Evolutionary conservation across 2,797 vertebrate genomes (phyloP).

Genomic region (Thalassophryne amazonica): DNA sequence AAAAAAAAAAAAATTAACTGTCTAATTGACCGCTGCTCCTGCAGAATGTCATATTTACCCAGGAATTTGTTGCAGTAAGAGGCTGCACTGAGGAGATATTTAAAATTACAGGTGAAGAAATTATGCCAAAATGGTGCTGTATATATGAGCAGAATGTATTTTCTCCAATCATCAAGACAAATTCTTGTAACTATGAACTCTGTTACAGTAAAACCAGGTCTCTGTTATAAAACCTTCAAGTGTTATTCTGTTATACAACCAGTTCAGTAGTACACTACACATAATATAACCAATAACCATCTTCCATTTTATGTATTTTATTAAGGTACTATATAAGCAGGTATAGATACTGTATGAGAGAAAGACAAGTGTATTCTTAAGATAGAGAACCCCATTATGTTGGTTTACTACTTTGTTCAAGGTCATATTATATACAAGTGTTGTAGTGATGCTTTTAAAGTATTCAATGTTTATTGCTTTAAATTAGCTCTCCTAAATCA

Average conservation of each 20-base stretch:
- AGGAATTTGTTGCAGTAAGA: constrained; percentile 67
- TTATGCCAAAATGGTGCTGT: constrained; percentile 36
- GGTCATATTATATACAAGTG: constrained; percentile 64
- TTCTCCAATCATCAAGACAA: constrained; percentile 42
- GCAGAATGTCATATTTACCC: constrained; percentile 64
- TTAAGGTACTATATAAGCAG: constrained; percentile 62
- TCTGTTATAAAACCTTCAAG: constrained; percentile 45
- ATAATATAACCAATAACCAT: constrained; percentile 69
- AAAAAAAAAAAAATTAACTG: constrained; percentile 68
- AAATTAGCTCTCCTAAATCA: constrained; percentile 83
- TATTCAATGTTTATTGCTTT: constrained; percentile 77
- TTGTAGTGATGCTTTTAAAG: constrained; percentile 64
- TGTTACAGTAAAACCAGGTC: constrained; percentile 38
- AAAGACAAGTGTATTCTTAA: constrained; percentile 70
- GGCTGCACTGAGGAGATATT: constrained; percentile 42
- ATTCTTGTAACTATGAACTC: constrained; percentile 49
- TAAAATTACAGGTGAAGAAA: constrained; percentile 58
- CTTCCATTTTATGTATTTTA: constrained; percentile 72
- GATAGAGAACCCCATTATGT: constrained; percentile 74
- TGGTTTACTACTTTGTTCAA: constrained; percentile 80
- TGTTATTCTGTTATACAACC: constrained; percentile 53
- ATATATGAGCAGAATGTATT: constrained; percentile 39
- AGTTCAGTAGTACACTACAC: constrained; percentile 47
- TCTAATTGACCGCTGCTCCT: constrained; percentile 70
- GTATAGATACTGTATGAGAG: constrained; percentile 50